Evolutionary conservation across 2,888 invertebrate species (phyloP).

Genomic region (Argyresthia albistria): DNA sequence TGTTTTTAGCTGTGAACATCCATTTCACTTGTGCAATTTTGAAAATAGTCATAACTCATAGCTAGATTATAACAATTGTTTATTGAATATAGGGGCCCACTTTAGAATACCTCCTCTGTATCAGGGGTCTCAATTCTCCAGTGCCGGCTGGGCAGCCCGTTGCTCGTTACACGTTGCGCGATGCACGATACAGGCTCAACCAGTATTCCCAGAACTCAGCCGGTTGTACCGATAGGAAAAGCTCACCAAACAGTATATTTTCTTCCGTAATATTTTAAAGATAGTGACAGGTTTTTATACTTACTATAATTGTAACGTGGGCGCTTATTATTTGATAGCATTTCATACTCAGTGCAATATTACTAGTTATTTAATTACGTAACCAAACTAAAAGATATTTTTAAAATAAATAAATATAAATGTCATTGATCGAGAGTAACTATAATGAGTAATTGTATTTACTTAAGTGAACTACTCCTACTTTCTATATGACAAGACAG

Average conservation of each 20-base stretch:
- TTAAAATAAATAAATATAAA: constrained; percentile 47
- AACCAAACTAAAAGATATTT: constrained; percentile 74
- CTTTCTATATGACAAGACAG: constrained; percentile 54
- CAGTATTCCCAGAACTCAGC: background rate
- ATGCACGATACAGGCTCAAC: background rate
- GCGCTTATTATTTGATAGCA: constrained; percentile 72
- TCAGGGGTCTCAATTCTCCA: too few species aligned
- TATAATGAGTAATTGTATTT: constrained; percentile 58
- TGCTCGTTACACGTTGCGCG: background rate
- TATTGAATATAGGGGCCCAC: constrained; percentile 70
- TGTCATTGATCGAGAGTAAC: constrained; percentile 64
- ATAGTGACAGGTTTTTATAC: constrained; percentile 44
- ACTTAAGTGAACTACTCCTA: constrained; percentile 59
- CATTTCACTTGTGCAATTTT: constrained; percentile 71
- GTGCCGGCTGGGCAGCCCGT: too few species aligned
- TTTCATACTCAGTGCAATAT: constrained; percentile 75
- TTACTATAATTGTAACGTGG: constrained; percentile 44
- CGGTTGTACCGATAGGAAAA: background rate
- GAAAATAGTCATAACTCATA: constrained; percentile 70
- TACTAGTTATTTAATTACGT: constrained; percentile 74
- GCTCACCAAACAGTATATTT: constrained; percentile 59
- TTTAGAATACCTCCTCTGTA: constrained; percentile 18
- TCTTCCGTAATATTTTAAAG: constrained; percentile 59
- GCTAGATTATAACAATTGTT: constrained; percentile 65
- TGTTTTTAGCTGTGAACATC: constrained; percentile 67